Evolutionary conservation across 2,797 vertebrate genomes (phyloP).

Genomic region (Somateria mollissima): DNA sequence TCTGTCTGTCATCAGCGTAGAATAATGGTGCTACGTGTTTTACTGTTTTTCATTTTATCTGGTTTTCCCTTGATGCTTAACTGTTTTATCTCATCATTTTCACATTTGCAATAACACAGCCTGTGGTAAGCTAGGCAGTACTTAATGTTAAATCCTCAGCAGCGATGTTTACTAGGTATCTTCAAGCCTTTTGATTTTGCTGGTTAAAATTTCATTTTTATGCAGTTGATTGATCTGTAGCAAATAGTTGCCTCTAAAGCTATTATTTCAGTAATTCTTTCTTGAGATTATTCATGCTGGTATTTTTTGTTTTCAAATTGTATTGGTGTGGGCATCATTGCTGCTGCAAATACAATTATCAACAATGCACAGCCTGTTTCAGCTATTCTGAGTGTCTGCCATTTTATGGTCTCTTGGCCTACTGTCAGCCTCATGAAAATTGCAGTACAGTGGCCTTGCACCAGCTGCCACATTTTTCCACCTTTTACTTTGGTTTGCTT

Average conservation of each 20-base stretch:
- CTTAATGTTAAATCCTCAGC: constrained; percentile 29
- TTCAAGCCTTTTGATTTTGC: constrained; percentile 39
- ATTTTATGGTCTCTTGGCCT: constrained; percentile 58
- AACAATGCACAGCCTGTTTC: constrained; percentile 39
- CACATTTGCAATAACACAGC: neutral
- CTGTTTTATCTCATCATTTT: constrained; percentile 36
- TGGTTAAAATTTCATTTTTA: constrained; percentile 47
- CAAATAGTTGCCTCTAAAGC: neutral
- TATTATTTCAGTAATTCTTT: constrained; percentile 34
- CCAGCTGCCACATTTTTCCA: constrained; percentile 64
- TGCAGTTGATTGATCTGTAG: constrained; percentile 48
- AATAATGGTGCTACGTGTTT: neutral
- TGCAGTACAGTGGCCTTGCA: constrained; percentile 47
- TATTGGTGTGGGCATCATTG: constrained; percentile 26
- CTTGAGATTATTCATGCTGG: constrained; percentile 6
- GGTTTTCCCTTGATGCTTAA: neutral
- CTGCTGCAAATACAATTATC: constrained; percentile 50
- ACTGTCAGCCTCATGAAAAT: constrained; percentile 55
- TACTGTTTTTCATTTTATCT: constrained; percentile 25
- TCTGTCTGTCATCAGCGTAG: neutral
- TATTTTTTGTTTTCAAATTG: constrained; percentile 12
- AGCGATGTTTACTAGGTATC: neutral
- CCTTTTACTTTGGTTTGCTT: constrained; percentile 35
- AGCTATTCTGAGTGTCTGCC: constrained; percentile 39
- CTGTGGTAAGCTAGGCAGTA: constrained; percentile 25